phyloP scores from a whole-genome alignment of 2,888 invertebrate genomes.

The Adineta ricciae region DNA sequence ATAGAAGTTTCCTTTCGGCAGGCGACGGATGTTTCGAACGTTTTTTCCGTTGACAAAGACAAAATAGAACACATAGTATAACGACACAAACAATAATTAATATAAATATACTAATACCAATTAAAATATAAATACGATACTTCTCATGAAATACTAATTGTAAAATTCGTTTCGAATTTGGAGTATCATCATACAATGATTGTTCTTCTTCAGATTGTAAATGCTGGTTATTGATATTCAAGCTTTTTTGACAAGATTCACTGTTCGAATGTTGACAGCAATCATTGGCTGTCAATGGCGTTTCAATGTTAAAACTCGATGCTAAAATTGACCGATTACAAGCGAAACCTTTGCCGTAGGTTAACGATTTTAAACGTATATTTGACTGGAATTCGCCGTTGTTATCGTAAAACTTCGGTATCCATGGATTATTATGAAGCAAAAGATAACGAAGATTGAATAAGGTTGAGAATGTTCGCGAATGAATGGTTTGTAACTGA shows the following conservation, averaged over 20 bases:
- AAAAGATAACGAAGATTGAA: background rate
- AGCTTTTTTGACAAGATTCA: background rate
- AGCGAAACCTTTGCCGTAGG: background rate
- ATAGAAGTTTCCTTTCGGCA: background rate
- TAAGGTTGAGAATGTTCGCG: background rate
- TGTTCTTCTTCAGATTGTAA: background rate
- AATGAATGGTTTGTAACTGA: background rate
- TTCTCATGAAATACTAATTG: background rate
- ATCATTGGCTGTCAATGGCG: background rate
- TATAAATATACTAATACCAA: background rate
- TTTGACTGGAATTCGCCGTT: background rate
- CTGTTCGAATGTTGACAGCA: constrained; percentile 9
- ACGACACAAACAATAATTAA: background rate
- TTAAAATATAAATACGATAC: background rate
- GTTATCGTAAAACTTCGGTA: background rate
- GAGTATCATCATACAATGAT: background rate
- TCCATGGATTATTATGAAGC: background rate
- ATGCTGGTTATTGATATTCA: background rate
- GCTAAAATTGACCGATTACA: background rate
- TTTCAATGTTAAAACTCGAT: background rate
- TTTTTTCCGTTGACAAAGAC: background rate
- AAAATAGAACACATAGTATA: background rate
- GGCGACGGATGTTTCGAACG: background rate
- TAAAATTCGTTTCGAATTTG: background rate
- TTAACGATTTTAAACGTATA: background rate